Evolutionary conservation across 2,888 invertebrate genomes (phyloP).

Genomic region (Drosophila nr. perissopoda): DNA sequence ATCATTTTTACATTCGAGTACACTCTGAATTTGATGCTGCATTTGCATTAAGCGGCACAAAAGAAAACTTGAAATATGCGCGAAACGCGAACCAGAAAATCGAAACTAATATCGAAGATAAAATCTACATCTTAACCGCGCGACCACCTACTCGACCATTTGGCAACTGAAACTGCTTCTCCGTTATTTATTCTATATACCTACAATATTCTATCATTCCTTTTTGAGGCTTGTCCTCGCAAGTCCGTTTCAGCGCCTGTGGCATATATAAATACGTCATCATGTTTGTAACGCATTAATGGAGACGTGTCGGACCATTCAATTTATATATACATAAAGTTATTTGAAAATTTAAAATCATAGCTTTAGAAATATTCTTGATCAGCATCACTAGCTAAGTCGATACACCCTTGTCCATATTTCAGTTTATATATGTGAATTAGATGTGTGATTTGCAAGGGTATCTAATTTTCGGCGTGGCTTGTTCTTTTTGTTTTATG

Average conservation of each 20-base stretch:
- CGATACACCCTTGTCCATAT: not conserved
- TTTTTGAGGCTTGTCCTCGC: not conserved
- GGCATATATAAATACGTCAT: not conserved
- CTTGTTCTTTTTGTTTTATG: not conserved
- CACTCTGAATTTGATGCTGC: constrained; percentile 2
- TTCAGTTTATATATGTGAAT: not conserved
- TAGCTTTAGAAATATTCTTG: not conserved
- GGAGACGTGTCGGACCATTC: not conserved
- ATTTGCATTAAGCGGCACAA: not conserved
- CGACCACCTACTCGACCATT: constrained; percentile 25
- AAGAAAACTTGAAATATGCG: constrained; percentile 14
- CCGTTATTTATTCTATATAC: not conserved
- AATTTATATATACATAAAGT: not conserved
- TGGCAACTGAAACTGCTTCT: constrained; percentile 51
- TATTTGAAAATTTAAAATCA: not conserved
- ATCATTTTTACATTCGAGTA: constrained; percentile 25
- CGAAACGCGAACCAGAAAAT: constrained; percentile 1
- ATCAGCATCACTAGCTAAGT: not conserved
- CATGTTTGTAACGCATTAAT: not conserved
- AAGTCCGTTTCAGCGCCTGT: not conserved
- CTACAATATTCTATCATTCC: not conserved
- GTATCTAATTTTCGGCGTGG: not conserved
- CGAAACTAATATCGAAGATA: not conserved
- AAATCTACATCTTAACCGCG: constrained; percentile 22
- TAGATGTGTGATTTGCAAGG: not conserved